A percentile compares a stretch with the other conserved stretches of the same genome.
Conservation (phyloP, 1,140 invertebrate genomes). For the Thaumetopoea pityocampa region DNA sequence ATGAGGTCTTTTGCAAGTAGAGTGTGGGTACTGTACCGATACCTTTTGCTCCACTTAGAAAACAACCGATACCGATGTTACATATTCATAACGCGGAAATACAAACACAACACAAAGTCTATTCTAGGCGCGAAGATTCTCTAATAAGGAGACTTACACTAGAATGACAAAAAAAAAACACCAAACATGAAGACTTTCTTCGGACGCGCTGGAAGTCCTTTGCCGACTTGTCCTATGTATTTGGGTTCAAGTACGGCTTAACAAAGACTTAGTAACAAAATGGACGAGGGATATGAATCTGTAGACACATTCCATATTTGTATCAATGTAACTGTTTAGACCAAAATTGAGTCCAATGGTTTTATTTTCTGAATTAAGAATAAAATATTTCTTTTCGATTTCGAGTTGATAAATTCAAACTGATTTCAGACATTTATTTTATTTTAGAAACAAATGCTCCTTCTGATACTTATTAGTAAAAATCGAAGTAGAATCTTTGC, state of each 20-base stretch:
- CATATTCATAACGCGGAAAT: constrained; percentile 8
- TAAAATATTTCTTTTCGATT: too few species aligned
- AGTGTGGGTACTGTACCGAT: constrained; percentile 39
- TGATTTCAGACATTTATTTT: too few species aligned
- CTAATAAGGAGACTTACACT: constrained; percentile 17
- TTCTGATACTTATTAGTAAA: too few species aligned
- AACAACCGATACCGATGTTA: constrained; percentile 3
- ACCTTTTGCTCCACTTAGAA: constrained; percentile 29
- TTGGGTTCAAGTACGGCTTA: constrained; percentile 61
- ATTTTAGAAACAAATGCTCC: too few species aligned
- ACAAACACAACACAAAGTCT: constrained; percentile 33
- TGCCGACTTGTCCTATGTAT: constrained; percentile 64
- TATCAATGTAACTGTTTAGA: too few species aligned
- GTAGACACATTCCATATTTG: constrained; percentile 30
- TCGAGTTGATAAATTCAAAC: too few species aligned
- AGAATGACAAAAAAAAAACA: constrained; percentile 25
- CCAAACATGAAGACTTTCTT: constrained; percentile 24
- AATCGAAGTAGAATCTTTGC: too few species aligned
- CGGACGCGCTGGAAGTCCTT: constrained; percentile 40
- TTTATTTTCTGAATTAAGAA: too few species aligned
- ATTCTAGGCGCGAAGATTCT: constrained; percentile 24
- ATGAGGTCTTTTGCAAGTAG: too few species aligned
- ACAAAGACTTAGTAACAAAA: constrained; percentile 31
- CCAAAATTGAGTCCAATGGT: too few species aligned
- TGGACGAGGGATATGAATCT: constrained; percentile 21